Conservation (phyloP, 2,113 vertebrate genomes). For the Numenius arquata region DNA sequence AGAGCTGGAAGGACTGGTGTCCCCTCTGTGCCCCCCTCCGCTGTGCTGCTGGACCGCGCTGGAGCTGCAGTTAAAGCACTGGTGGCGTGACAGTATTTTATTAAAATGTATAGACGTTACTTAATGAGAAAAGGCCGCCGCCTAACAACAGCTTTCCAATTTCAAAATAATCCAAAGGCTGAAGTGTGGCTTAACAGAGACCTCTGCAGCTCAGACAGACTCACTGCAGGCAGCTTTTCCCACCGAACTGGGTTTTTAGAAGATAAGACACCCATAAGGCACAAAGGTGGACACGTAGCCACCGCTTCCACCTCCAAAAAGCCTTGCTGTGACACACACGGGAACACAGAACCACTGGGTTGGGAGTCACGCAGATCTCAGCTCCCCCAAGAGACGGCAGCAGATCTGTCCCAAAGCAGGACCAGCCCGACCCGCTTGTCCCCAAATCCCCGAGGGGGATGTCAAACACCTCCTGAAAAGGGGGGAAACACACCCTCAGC, state of each 20-base stretch:
- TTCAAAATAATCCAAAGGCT: not conserved
- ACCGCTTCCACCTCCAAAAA: not conserved
- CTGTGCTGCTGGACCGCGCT: not conserved
- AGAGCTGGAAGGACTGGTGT: rapidly evolving
- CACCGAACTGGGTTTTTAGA: rapidly evolving
- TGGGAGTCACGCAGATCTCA: not conserved
- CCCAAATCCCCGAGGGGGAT: not conserved
- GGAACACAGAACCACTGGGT: no score
- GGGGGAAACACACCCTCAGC: not conserved
- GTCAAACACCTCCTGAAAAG: rapidly evolving
- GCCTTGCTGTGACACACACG: rapidly evolving
- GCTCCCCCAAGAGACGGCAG: rapidly evolving
- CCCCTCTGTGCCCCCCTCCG: rapidly evolving
- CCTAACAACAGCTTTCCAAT: not conserved
- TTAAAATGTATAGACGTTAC: rapidly evolving
- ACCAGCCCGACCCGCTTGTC: not conserved
- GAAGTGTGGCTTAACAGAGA: not conserved
- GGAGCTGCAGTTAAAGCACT: not conserved
- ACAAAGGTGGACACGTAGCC: rapidly evolving
- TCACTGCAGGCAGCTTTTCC: not conserved
- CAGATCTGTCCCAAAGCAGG: not conserved
- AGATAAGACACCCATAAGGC: not conserved
- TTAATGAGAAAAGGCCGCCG: not conserved
- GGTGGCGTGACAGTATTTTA: no score
- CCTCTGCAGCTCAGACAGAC: not conserved